These are phyloP conservation scores for Aleiodes alternator DNA, from an alignment of 2,888 invertebrate species.

Conservation along the genomic window DNA sequence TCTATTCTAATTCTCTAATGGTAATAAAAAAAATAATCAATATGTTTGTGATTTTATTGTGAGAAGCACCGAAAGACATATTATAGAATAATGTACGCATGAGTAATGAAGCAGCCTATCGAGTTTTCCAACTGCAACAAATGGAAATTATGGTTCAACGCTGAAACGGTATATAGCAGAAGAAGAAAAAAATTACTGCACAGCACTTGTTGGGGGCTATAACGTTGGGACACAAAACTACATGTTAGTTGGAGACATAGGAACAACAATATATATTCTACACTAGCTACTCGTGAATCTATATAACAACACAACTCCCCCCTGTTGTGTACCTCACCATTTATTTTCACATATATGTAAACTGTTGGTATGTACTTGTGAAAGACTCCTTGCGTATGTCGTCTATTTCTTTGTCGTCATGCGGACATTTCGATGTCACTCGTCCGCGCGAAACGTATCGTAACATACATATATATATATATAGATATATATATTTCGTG, in stretches of 20 bases:
- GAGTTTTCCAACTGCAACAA: conserved; percentile 35
- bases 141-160: conserved; percentile 35
- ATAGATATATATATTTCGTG: neutral
- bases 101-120: conserved; percentile 44
- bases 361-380: conserved; percentile 5
- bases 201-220: conserved; percentile 21
- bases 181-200: conserved; percentile 6
- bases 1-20: too few species aligned
- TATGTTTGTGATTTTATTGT: too few species aligned
- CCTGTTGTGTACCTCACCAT: neutral
- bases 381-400: conserved; percentile 12
- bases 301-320: neutral
- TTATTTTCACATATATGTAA: neutral
- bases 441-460: conserved; percentile 56
- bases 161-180: neutral
- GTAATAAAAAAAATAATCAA: too few species aligned
- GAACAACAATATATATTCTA: conserved; percentile 15
- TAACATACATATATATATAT: conserved; percentile 44
- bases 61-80: neutral
- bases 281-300: neutral
- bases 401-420: conserved; percentile 32
- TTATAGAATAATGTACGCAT: conserved; percentile 28
- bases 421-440: conserved; percentile 45
- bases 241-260: conserved; percentile 12
- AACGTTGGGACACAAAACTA: conserved; percentile 12